Percentiles rank a stretch among this genome's conserved stretches.
These are phyloP conservation scores for Podilymbus podiceps DNA, from an alignment of 2,113 vertebrate genomes.

Conservation along the genomic window DNA sequence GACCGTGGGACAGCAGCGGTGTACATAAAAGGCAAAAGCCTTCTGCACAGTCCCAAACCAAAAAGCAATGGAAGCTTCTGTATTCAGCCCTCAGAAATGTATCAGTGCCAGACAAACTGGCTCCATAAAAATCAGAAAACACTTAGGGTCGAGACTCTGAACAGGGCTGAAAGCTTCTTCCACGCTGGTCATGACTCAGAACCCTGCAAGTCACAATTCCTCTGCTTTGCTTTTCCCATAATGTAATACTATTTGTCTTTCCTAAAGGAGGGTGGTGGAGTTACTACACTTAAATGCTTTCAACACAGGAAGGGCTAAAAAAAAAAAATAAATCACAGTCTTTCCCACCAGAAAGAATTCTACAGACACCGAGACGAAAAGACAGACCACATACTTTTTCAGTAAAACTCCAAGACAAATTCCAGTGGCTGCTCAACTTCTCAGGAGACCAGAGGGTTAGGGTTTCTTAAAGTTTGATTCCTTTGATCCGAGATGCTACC, in stretches of 20 bases:
- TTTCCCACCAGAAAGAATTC: not conserved
- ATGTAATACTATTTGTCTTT: not conserved
- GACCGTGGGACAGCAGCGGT: not conserved
- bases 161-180: not conserved
- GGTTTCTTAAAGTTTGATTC: not conserved
- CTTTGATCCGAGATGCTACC: not conserved
- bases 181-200: rapidly evolving
- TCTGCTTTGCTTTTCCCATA: not conserved
- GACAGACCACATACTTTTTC: not conserved
- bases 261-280: not conserved
- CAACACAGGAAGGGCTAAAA: not conserved
- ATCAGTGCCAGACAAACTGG: not conserved
- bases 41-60: not conserved
- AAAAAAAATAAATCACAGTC: not conserved
- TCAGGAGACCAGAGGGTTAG: not conserved
- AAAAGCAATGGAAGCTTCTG: not conserved
- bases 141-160: not conserved
- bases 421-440: not conserved
- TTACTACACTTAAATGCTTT: not conserved
- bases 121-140: not conserved
- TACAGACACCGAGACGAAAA: not conserved
- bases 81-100: not conserved
- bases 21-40: slow-evolving; percentile 10
- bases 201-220: not conserved
- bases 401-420: not conserved